Percentiles rank a stretch among this genome's conserved stretches.
Conservation (phyloP, 2,113 vertebrate species). For the Chascanopsetta lugubris region DNA sequence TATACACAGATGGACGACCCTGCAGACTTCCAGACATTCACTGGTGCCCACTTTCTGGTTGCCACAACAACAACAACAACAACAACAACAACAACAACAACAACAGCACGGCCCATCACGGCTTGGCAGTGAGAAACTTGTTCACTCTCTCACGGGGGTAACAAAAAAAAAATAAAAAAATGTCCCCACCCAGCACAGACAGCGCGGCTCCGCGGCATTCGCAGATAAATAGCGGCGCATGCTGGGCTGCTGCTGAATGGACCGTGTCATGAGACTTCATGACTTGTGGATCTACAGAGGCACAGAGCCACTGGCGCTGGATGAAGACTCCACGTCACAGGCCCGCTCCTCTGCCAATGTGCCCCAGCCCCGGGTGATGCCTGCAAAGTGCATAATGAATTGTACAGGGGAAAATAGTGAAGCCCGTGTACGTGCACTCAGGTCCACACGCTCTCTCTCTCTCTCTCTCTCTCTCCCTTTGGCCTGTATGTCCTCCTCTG, state of each 20-base stretch:
- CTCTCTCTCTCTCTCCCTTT: neutral
- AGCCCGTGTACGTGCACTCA: conserved; percentile 30
- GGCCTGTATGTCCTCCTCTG: conserved; percentile 19
- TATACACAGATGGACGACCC: conserved; percentile 15
- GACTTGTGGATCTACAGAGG: conserved; percentile 50
- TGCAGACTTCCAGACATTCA: conserved; percentile 31
- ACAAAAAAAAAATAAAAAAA: conserved; percentile 58
- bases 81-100: too few species aligned
- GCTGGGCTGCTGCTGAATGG: conserved; percentile 61
- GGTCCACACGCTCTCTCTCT: conserved; percentile 17
- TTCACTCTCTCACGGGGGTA: conserved; percentile 39
- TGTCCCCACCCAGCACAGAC: conserved; percentile 74
- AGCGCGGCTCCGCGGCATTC: conserved; percentile 77
- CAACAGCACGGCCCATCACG: too few species aligned
- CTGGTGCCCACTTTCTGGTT: conserved; percentile 47
- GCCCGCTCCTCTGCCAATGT: conserved; percentile 27
- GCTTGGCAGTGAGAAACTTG: conserved; percentile 46
- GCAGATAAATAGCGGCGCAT: conserved; percentile 61
- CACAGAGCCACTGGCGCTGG: conserved; percentile 38
- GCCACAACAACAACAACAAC: conserved; percentile 73
- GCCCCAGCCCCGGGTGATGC: conserved; percentile 38
- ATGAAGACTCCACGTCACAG: conserved; percentile 45
- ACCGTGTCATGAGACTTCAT: conserved; percentile 51
- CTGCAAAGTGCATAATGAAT: conserved; percentile 52
- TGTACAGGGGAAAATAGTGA: conserved; percentile 31